Evolutionary conservation across 2,797 vertebrate genomes (phyloP), one percentile per base, ranked within the genome.

Genomic region (Pseudochirops corinnae): DNA sequence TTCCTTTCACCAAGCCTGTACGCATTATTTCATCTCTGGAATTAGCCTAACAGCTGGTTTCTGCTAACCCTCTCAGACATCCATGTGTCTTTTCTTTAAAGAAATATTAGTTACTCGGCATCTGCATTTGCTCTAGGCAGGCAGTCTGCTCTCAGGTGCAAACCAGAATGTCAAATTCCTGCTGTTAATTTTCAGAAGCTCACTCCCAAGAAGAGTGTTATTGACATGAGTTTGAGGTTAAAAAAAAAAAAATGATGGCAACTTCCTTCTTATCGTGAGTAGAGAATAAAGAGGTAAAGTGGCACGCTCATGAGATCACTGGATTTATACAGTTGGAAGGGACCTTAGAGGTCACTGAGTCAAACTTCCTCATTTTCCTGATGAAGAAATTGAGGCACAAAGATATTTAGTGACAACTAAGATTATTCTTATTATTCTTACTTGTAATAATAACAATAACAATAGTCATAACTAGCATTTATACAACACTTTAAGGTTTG

Each of bases 1-100:
- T 95, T 92, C 55, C 56, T 94, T 93, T 93, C 33, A 29, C 26
- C 90, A 18, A 90, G 1, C 56, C 90, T 92, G 50, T 46, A 50
- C 91, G 11, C 6, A 93, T 90, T 94, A 95, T 29, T 74, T 92
- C 55, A 91, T 62, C n/a, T 94, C 3, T 82, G 60, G 13, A 67
- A 50, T 92, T 46, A 31, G 33, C n/a, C 58, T 93, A 91, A 28
- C 9, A 56, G 11, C 90, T 67, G 10, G 26, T 57, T 82, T 82
- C 39, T 82, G 74, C 74, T 82, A 46, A 11, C 18, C 74, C 74
- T 82, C 9, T 24, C 46, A 46, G 74, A 46, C 1, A 9, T 46
- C 74, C 39, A 82, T 26, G 39, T 46, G 21, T 46, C 21, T 82
- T 82, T 82, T 82, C 39, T 82, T 82, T 82, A 82, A 82, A 82